Conservation (phyloP, 53 echinoderm and acorn worm genomes). For the Arbacia lixula region DNA sequence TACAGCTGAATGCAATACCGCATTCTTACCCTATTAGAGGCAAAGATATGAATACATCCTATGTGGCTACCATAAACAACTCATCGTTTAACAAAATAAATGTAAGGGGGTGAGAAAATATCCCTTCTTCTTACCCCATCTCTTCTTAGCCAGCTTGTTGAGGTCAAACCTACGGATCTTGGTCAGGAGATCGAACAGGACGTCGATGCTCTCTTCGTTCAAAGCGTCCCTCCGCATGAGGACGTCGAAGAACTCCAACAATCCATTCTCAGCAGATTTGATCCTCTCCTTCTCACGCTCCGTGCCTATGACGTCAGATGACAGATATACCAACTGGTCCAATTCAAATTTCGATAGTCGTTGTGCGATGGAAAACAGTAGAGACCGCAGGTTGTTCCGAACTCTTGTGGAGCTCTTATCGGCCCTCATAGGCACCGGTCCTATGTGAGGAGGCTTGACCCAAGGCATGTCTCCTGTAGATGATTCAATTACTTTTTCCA, state of each 20-base stretch:
- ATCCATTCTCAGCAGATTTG: neutral
- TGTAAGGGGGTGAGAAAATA: too few species aligned
- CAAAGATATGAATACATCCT: too few species aligned
- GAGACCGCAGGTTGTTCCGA: neutral
- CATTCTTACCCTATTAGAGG: too few species aligned
- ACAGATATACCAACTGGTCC: neutral
- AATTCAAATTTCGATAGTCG: neutral
- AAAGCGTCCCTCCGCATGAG: conserved; percentile 10
- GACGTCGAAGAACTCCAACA: conserved; percentile 1
- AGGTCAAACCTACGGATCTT: conserved; percentile 18
- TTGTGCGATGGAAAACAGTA: conserved; percentile 1
- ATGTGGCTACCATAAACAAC: too few species aligned
- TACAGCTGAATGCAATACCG: too few species aligned
- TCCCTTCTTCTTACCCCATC: conserved; percentile 33
- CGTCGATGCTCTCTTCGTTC: neutral
- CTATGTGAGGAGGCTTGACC: too few species aligned
- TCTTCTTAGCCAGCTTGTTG: neutral
- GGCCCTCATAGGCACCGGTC: too few species aligned
- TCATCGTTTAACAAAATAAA: too few species aligned
- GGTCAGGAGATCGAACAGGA: conserved; percentile 6
- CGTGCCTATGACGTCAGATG: neutral
- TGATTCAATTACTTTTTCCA: too few species aligned
- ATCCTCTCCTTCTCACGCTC: conserved; percentile 11
- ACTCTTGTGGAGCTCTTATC: too few species aligned
- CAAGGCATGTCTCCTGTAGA: too few species aligned